Evolutionary conservation across 2,797 vertebrate genomes (phyloP).

Genomic region (Neoniphon sammara): DNA sequence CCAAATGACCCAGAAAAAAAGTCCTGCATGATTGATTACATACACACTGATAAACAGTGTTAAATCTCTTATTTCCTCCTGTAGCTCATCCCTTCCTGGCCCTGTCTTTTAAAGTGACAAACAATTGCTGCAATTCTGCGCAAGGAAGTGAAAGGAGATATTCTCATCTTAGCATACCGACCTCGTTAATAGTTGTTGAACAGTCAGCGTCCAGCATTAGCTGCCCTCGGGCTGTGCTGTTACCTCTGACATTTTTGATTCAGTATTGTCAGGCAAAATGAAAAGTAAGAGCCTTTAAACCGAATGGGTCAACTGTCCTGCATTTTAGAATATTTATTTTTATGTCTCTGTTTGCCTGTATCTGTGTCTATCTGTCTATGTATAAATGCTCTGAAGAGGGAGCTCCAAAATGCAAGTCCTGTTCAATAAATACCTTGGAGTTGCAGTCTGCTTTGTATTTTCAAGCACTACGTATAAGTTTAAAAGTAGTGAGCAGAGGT

Average conservation of each 20-base stretch:
- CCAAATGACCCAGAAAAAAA: constrained; percentile 57
- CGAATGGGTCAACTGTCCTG: no score
- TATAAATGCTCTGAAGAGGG: no score
- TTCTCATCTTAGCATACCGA: constrained; percentile 26
- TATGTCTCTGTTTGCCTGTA: no score
- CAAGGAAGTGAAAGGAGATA: constrained; percentile 46
- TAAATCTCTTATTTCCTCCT: constrained; percentile 26
- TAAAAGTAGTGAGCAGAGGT: no score
- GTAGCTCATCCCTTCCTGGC: not conserved
- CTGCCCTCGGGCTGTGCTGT: not conserved
- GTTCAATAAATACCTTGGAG: no score
- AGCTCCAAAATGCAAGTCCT: no score
- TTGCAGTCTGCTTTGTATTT: no score
- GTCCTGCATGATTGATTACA: constrained; percentile 16
- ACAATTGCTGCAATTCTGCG: constrained; percentile 6
- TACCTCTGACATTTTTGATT: not conserved
- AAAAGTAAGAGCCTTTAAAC: no score
- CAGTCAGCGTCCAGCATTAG: not conserved
- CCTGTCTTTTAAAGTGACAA: constrained; percentile 3
- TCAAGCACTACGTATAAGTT: no score
- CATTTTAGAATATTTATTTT: no score
- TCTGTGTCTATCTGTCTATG: no score
- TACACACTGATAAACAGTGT: constrained; percentile 31
- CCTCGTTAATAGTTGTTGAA: not conserved
- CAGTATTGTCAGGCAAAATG: not conserved